Base-by-base conservation (phyloP, 2,888 invertebrate genomes). In the Pristionchus fissidentatus region DNA sequence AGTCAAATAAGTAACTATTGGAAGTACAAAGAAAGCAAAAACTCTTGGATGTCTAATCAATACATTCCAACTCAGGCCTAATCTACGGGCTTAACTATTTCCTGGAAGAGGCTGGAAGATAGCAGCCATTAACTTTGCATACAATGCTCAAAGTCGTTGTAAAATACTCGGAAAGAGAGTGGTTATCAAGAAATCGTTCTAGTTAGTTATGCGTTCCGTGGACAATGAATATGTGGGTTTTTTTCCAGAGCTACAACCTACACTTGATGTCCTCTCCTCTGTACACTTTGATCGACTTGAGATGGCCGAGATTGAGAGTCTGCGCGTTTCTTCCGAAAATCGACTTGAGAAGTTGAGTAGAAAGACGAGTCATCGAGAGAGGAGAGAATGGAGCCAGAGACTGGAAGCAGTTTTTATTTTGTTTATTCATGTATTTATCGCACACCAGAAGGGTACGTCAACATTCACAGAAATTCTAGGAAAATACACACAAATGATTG, bases 281-380 rank as follows among this genome's bases (percentile, higher is more conserved):
- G 29, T 57, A 57, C 57, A 79, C 43, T 79, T n/a, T 41, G n/a
- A 81, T 60, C 46, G 80, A 81, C 43, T 81, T 81, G 52, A 81
- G 80, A 35, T 81, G 80, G 26, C 80, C 80, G 43, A 81, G 60
- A 32, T 81, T 81, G 10, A 81, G 60, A 1, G 19, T 81, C 22
- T 46, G 32, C 15, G 80, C 35, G 62, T 81, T 81, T 10, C 80
- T 60, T 22, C 80, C 80, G 52, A 81, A 81, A 5, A 81, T 43
- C 41, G 62, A 26, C 46, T 81, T 81, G 46, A 81, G 62, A 13
- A 81, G n/a, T 62, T 81, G 80, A 3, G 80, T 81, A 0, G 80
- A 60, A 19, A 81, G 62, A 62, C 80, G 80, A 32, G 80, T 81
- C 43, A 81, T 62, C 35, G 62, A 26, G 22, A 62, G 62, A 22